Evolutionary conservation across 2,113 vertebrate genomes (phyloP).

Genomic region (Hemicordylus capensis): DNA sequence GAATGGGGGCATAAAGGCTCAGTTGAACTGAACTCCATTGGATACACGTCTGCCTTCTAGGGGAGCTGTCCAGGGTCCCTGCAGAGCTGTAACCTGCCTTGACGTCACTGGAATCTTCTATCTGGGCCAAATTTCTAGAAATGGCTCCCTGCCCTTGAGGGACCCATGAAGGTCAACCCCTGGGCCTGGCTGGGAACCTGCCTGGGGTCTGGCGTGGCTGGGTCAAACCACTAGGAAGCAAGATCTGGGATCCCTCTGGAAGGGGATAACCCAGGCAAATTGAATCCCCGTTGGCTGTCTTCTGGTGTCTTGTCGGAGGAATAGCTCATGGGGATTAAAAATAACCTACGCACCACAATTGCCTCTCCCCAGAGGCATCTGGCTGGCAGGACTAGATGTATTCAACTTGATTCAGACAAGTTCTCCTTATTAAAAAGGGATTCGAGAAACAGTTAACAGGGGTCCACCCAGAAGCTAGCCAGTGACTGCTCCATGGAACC

Average conservation of each 20-base stretch:
- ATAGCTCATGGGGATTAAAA: too few relatives aligned
- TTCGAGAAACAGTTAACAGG: too few relatives aligned
- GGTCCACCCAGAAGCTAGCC: too few relatives aligned
- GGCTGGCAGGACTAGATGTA: too few relatives aligned
- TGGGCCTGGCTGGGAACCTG: neutral
- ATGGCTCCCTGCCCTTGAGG: neutral
- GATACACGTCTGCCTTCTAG: neutral
- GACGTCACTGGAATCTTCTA: neutral
- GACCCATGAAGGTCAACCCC: neutral
- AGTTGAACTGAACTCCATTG: neutral
- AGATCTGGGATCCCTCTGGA: neutral
- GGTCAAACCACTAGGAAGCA: neutral
- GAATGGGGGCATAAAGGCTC: neutral
- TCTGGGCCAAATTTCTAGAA: neutral
- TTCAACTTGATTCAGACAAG: too few relatives aligned
- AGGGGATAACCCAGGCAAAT: fast-evolving
- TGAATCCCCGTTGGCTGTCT: too few relatives aligned
- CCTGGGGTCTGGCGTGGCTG: too few relatives aligned
- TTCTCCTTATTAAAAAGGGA: too few relatives aligned
- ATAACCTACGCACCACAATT: too few relatives aligned
- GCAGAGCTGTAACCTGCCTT: neutral
- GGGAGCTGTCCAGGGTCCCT: neutral
- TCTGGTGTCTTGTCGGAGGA: too few relatives aligned
- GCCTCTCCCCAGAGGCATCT: too few relatives aligned
- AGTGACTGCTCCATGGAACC: too few relatives aligned